Base-by-base conservation (phyloP, 2,797 vertebrate species). In the Argya squamiceps region DNA sequence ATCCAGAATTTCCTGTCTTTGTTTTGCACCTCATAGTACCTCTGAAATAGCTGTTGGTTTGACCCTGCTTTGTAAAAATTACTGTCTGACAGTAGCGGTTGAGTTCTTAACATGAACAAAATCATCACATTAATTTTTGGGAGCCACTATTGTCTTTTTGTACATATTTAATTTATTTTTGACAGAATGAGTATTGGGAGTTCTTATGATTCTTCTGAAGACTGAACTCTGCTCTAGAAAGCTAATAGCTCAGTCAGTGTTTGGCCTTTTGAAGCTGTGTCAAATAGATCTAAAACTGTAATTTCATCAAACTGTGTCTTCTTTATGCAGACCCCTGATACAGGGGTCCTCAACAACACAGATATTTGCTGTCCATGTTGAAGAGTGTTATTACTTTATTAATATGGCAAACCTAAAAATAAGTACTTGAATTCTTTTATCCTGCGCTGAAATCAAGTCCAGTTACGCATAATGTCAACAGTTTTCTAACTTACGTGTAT, bases 401-500 rank as follows among this genome's bases (percentile, higher is more conserved):
- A 92, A 59, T 52, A 50, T 12, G 50, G 22, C 9, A 87, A 71
- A 84, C 11, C 65, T 92, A 92, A 92, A 96, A 90, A 74, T 79
- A 90, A 86, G 22, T 43, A 30, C 29, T 74, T 59, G 52, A 79
- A 89, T 84, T 67, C 34, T 47, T 90, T 20, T 55, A 32, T 89
- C 27, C 78, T 52, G 37, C 83, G 71, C 64, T 89, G 76, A 82
- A 93, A 86, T 50, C 77, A 88, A 88, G 58, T 77, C 47, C 84
- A 87, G 15, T 71, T 36, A 53, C 37, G 91, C 30, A 95, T 21
- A 86, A 93, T 69, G 64, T 65, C 69, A 88, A 87, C 37, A 52
- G 27, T 94, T 97, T 97, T 88, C 60, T 97, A 56, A 71, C 37
- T 62, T 67, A 81, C 12, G 44, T 43, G 16, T 89, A 65, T 67